These are phyloP conservation scores for Bubalus kerabau DNA, from an alignment of 2,113 vertebrate genomes.

Conservation along the genomic window DNA sequence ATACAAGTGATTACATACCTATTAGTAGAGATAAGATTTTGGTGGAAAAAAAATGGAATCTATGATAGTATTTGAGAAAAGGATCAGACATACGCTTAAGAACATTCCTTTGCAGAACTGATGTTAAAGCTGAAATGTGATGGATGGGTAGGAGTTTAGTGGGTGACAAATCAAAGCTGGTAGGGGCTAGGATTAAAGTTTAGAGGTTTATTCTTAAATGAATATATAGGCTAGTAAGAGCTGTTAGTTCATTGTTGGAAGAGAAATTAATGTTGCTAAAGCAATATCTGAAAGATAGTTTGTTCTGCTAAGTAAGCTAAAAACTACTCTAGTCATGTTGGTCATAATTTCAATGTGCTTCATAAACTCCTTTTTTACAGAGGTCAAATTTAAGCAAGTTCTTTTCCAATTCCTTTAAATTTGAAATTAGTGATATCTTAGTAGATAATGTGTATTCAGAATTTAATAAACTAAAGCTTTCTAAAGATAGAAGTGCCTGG, in stretches of 20 bases:
- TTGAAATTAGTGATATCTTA: neutral
- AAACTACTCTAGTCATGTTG: neutral
- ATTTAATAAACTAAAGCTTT: neutral
- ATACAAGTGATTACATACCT: neutral
- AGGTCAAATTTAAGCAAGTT: neutral
- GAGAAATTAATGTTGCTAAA: neutral
- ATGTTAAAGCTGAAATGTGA: neutral
- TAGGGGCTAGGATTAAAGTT: neutral
- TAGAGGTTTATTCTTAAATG: neutral
- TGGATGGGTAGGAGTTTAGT: neutral
- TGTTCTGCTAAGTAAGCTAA: neutral
- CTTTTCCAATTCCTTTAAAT: neutral
- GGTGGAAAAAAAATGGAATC: neutral
- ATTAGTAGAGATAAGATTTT: neutral
- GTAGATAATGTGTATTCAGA: neutral
- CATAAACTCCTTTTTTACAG: neutral
- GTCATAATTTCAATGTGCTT: neutral
- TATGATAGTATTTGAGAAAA: neutral
- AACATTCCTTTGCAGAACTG: neutral
- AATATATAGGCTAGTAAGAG: neutral
- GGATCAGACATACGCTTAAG: neutral
- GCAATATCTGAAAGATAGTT: neutral
- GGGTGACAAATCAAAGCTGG: neutral
- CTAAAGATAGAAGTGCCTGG: neutral
- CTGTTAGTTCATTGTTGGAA: neutral